Percentiles rank a stretch among this genome's conserved stretches.
phyloP scores from a whole-genome alignment of 2,888 invertebrate genomes.

The Hypsopygia costalis region DNA sequence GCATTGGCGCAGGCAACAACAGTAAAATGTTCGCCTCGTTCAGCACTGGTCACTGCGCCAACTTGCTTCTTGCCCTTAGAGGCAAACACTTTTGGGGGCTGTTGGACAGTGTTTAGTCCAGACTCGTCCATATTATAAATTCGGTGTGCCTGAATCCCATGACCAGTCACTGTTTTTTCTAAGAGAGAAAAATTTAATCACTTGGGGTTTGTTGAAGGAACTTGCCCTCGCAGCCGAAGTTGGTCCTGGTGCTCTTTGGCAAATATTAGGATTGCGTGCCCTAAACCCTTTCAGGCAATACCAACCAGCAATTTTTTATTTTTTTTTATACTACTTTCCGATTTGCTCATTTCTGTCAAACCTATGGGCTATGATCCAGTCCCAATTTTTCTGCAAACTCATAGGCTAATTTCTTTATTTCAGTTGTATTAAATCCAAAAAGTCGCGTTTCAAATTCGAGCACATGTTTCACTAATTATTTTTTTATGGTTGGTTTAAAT shows the following conservation, averaged over 20 bases:
- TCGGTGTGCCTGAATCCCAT: constrained; percentile 16
- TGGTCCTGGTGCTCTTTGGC: constrained; percentile 14
- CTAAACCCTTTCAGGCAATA: constrained; percentile 16
- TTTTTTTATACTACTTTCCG: too few species aligned
- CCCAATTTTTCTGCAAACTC: constrained; percentile 11
- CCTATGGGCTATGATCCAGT: constrained; percentile 11
- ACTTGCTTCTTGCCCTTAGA: constrained; percentile 24
- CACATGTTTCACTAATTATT: constrained; percentile 10
- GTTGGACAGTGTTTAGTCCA: constrained; percentile 24
- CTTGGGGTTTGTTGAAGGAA: background rate
- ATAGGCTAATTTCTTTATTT: constrained; percentile 11
- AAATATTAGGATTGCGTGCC: constrained; percentile 10
- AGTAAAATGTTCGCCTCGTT: constrained; percentile 23
- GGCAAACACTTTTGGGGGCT: constrained; percentile 23
- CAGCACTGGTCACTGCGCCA: constrained; percentile 22
- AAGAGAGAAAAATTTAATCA: constrained; percentile 9
- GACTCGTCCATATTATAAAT: constrained; percentile 26
- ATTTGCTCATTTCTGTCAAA: constrained; percentile 9
- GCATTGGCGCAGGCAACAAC: constrained; percentile 25
- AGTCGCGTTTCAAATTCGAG: constrained; percentile 12
- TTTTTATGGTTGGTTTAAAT: constrained; percentile 12
- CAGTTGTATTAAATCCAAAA: constrained; percentile 13
- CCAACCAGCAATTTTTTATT: constrained; percentile 14
- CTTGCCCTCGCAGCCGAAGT: constrained; percentile 15
- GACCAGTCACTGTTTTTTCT: constrained; percentile 7